Conservation (phyloP, 2,113 vertebrate species). For the Helogale parvula region DNA sequence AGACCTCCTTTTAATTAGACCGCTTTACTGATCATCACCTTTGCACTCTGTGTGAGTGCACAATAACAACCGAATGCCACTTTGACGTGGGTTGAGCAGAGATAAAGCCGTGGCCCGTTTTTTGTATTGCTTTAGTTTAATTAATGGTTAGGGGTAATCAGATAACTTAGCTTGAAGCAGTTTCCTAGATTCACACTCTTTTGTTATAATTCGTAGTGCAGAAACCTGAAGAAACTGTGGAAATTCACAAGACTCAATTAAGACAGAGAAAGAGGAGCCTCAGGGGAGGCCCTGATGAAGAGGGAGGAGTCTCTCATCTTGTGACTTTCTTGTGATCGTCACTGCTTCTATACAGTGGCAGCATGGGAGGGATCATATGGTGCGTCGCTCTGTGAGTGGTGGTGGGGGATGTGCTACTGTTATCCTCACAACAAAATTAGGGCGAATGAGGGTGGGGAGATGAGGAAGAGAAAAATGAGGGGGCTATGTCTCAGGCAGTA, state of each 20-base stretch:
- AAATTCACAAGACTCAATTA: neutral
- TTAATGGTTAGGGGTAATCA: neutral
- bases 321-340: neutral
- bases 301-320: neutral
- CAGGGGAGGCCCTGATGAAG: neutral
- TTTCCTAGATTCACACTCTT: slow-evolving; percentile 46
- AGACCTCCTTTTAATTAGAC: neutral
- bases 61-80: neutral
- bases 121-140: slow-evolving; percentile 29
- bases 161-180: neutral
- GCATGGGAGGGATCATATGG: rapidly evolving
- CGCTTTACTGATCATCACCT: neutral
- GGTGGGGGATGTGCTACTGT: neutral
- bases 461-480: neutral
- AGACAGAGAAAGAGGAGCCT: neutral
- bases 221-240: neutral
- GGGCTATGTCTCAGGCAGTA: neutral
- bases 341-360: neutral
- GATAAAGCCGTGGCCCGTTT: neutral
- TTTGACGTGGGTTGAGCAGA: neutral
- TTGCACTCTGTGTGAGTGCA: neutral
- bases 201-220: neutral
- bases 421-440: neutral
- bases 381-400: neutral
- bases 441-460: neutral